These are phyloP conservation scores for Percina caprodes DNA, from an alignment of 2,113 vertebrate genomes.

Conservation along the genomic window DNA sequence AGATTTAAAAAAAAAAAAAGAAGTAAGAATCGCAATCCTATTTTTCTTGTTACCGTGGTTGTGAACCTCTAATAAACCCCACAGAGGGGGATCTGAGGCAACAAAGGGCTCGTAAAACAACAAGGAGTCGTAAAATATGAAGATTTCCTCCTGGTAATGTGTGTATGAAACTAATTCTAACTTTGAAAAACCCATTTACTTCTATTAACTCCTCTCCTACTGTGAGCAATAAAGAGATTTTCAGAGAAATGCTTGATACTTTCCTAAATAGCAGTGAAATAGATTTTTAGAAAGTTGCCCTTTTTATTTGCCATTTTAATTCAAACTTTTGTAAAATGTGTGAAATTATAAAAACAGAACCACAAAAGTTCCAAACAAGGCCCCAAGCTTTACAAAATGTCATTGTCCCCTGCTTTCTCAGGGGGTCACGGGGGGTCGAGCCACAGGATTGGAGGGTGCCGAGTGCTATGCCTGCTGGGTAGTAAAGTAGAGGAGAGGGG, in stretches of 20 bases:
- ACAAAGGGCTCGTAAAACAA: slow-evolving; percentile 46
- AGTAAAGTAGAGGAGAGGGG: slow-evolving; percentile 64
- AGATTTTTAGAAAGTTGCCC: neutral
- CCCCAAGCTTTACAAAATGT: slow-evolving; percentile 36
- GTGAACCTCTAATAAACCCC: slow-evolving; percentile 27
- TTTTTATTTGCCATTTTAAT: neutral
- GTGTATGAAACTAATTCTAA: neutral
- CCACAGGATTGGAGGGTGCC: slow-evolving; percentile 73
- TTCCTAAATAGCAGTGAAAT: neutral
- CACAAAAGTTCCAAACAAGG: neutral
- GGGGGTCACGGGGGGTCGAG: slow-evolving; percentile 65
- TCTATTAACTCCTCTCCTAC: neutral
- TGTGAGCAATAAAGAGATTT: neutral
- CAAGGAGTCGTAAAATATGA: slow-evolving; percentile 35
- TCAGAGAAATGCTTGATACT: neutral
- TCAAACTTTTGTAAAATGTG: neutral
- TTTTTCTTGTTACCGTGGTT: neutral
- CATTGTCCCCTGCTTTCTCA: slow-evolving; percentile 51
- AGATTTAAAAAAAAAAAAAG: neutral
- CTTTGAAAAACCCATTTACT: neutral
- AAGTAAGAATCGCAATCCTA: neutral
- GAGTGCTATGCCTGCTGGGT: slow-evolving; percentile 81
- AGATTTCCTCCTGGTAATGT: slow-evolving; percentile 20
- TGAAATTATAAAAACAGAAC: neutral
- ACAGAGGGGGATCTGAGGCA: slow-evolving; percentile 27